Conservation (phyloP, 2,113 vertebrate species). For the Arvicanthis niloticus region DNA sequence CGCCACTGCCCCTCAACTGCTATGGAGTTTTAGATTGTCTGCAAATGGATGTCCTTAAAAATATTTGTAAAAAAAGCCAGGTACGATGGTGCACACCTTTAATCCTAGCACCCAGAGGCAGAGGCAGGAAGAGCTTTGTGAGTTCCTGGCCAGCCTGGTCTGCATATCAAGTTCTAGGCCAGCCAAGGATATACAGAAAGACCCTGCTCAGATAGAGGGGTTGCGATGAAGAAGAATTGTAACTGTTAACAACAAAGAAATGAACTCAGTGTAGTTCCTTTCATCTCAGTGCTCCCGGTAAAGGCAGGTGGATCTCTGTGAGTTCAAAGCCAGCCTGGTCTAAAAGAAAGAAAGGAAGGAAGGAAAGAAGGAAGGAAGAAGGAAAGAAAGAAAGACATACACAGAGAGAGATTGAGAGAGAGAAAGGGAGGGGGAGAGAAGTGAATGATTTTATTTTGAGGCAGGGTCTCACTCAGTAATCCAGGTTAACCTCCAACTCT, state of each 20-base stretch:
- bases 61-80: constrained; percentile 11
- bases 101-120: background rate
- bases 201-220: background rate
- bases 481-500: background rate
- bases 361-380: too few relatives aligned
- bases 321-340: background rate
- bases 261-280: background rate
- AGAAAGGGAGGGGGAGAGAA: background rate
- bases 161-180: background rate
- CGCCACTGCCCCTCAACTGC: too few relatives aligned
- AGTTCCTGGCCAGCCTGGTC: background rate
- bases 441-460: too few relatives aligned
- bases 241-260: background rate
- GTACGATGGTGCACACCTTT: fast-evolving
- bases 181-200: background rate
- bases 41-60: constrained; percentile 61
- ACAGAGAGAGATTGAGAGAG: too few relatives aligned
- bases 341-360: background rate
- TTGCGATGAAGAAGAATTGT: background rate
- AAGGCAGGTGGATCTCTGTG: background rate
- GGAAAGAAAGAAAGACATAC: too few relatives aligned
- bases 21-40: background rate
- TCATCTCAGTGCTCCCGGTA: background rate
- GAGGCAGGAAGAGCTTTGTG: background rate
- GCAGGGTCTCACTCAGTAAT: background rate